phyloP scores from a whole-genome alignment of 2,888 invertebrate species.

The Hymenopus coronatus region DNA sequence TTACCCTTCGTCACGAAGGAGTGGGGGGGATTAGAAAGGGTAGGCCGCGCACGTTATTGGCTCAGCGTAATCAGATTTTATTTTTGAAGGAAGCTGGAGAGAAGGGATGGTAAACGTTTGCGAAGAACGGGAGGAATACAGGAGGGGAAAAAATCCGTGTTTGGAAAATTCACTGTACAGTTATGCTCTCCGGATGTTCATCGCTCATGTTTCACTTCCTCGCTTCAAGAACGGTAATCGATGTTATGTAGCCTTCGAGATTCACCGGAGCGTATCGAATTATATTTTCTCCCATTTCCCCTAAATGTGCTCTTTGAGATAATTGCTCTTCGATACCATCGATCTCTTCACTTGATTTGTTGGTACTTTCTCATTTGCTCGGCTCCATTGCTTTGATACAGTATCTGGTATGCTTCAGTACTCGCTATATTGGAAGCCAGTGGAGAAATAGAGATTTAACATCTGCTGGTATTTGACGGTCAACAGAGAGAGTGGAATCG shows the following conservation, averaged over 20 bases:
- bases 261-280: too few relatives aligned
- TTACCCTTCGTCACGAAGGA: neutral
- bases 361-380: neutral
- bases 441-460: too few relatives aligned
- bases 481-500: too few relatives aligned
- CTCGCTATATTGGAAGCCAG: too few relatives aligned
- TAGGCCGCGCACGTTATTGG: neutral
- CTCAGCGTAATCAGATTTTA: neutral
- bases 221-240: too few relatives aligned
- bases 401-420: too few relatives aligned
- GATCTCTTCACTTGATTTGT: neutral
- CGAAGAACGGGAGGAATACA: neutral
- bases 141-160: neutral
- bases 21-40: neutral
- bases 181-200: neutral
- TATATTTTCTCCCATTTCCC: too few relatives aligned
- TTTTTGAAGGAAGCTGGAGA: neutral
- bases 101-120: neutral
- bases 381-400: neutral
- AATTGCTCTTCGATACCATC: neutral
- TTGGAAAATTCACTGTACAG: neutral
- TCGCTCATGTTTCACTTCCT: too few relatives aligned
- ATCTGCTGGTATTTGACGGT: too few relatives aligned
- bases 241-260: too few relatives aligned
- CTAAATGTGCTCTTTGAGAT: neutral